Evolutionary conservation across 2,888 invertebrate species (phyloP).

Genomic region (Thymelicus lineola): DNA sequence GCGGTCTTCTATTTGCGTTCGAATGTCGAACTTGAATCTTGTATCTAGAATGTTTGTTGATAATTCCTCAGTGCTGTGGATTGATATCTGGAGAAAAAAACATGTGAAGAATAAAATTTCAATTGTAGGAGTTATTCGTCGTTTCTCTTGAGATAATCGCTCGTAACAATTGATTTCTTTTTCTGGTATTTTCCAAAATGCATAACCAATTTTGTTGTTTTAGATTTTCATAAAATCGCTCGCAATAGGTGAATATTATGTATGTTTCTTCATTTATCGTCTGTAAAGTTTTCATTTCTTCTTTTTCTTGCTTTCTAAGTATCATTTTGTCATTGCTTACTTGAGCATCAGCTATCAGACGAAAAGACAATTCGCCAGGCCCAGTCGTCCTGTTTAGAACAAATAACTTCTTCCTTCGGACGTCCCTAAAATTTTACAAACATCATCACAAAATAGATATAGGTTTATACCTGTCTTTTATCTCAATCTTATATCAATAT

Average conservation of each 20-base stretch:
- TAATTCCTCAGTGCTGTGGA: conserved; percentile 68
- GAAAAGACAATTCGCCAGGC: conserved; percentile 76
- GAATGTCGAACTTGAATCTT: conserved; percentile 55
- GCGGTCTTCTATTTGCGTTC: conserved; percentile 44
- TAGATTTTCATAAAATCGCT: no score
- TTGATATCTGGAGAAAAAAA: conserved; percentile 53
- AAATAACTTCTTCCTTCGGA: conserved; percentile 44
- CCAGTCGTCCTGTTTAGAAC: conserved; percentile 78
- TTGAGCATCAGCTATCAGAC: conserved; percentile 67
- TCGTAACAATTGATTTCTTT: no score
- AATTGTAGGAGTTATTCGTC: no score
- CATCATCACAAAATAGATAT: no score
- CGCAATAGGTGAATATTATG: no score
- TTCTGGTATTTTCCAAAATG: no score
- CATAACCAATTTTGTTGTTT: no score
- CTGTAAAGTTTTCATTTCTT: not conserved
- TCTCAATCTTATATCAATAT: no score
- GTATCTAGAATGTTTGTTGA: conserved; percentile 59
- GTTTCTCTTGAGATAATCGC: no score
- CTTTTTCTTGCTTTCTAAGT: no score
- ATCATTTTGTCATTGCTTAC: conserved; percentile 57
- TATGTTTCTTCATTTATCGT: no score
- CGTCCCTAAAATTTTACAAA: not conserved
- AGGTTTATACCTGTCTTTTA: no score
- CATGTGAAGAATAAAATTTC: not conserved